A percentile compares a stretch with the other conserved stretches of the same genome.
These are phyloP conservation scores for Calidris pygmaea DNA, from an alignment of 2,113 vertebrate species.

Conservation along the genomic window DNA sequence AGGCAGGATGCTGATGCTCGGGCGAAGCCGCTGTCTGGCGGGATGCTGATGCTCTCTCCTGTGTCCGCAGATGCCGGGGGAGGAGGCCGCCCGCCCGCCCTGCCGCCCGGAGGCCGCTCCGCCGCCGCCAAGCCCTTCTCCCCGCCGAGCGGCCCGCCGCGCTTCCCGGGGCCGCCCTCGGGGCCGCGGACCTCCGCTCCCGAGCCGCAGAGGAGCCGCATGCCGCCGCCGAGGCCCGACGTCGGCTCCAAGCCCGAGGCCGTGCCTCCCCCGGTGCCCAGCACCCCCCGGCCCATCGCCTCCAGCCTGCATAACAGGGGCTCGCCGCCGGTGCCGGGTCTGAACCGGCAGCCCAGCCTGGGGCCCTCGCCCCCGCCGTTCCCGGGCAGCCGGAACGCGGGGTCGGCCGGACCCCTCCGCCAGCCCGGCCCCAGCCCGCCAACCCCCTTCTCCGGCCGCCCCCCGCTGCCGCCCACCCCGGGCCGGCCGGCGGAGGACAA, in stretches of 20 bases:
- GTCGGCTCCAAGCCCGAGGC: conserved; percentile 76
- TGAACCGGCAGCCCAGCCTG: conserved; percentile 69
- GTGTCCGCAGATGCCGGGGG: conserved; percentile 79
- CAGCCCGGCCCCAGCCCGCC: too few relatives aligned
- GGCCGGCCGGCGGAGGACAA: too few relatives aligned
- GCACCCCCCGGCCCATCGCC: conserved; percentile 81
- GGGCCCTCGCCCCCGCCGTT: conserved; percentile 71
- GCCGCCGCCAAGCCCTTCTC: conserved; percentile 79
- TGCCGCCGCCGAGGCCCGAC: conserved; percentile 73
- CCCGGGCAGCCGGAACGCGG: conserved; percentile 64
- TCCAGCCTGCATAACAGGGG: conserved; percentile 74
- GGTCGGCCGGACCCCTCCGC: too few relatives aligned
- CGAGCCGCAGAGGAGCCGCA: conserved; percentile 78
- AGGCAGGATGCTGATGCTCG: background rate
- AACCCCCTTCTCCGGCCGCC: too few relatives aligned
- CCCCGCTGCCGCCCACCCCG: too few relatives aligned
- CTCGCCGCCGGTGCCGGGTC: conserved; percentile 70
- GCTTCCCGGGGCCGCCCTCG: conserved; percentile 83
- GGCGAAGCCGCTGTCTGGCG: background rate
- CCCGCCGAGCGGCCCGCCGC: conserved; percentile 57
- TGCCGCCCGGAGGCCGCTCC: conserved; percentile 85
- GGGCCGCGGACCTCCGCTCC: conserved; percentile 76
- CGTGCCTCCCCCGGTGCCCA: conserved; percentile 83
- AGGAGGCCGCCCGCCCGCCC: conserved; percentile 76
- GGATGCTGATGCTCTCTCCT: background rate